Evolutionary conservation across 2,797 vertebrate species (phyloP).

Genomic region (Myotis vivesi): DNA sequence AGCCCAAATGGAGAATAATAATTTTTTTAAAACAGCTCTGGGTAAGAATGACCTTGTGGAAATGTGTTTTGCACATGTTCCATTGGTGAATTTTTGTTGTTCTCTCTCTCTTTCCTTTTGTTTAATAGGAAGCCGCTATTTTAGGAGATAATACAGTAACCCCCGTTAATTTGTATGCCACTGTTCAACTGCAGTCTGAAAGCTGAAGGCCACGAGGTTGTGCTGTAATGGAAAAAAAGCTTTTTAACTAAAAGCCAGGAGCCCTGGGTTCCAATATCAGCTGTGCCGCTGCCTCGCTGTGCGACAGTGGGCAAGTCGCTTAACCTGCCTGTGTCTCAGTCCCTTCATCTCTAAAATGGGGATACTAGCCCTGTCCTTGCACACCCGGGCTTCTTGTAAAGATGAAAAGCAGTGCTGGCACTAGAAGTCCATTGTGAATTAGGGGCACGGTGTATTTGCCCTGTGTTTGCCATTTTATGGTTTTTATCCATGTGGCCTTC

Average conservation of each 20-base stretch:
- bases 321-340: constrained; percentile 56
- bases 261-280: constrained; percentile 55
- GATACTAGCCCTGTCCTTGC: background rate
- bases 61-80: constrained; percentile 70
- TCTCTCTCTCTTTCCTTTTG: background rate
- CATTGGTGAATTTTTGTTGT: constrained; percentile 59
- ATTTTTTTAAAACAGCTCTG: constrained; percentile 62
- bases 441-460: background rate
- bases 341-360: constrained; percentile 69
- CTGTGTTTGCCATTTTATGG: background rate
- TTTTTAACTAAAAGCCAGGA: constrained; percentile 69
- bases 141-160: constrained; percentile 74
- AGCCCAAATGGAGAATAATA: constrained; percentile 72
- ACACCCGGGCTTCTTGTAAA: background rate
- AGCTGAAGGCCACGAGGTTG: constrained; percentile 69
- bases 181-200: constrained; percentile 62
- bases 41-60: constrained; percentile 69
- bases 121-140: constrained; percentile 62
- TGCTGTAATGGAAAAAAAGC: constrained; percentile 69
- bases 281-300: background rate
- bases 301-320: background rate
- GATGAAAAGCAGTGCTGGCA: background rate
- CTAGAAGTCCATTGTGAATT: no score
- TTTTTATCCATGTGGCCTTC: background rate
- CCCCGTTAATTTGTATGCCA: constrained; percentile 70